A percentile compares a stretch with the other conserved stretches of the same genome.
phyloP scores from a whole-genome alignment of 2,797 vertebrate species.

The Argya squamiceps region DNA sequence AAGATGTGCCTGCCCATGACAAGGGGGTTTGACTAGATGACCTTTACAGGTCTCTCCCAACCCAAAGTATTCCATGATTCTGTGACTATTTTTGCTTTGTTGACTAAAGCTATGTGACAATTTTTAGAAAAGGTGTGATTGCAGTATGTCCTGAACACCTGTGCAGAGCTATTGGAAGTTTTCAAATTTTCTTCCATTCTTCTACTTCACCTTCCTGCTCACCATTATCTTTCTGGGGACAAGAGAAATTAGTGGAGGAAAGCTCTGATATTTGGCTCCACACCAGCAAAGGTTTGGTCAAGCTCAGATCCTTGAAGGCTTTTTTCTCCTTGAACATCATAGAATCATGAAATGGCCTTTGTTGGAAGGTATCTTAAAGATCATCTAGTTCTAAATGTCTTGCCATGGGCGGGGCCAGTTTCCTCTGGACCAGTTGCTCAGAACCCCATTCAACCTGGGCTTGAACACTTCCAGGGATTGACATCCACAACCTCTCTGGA shows the following conservation, averaged over 20 bases:
- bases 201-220: not conserved
- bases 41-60: not conserved
- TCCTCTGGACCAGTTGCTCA: not conserved
- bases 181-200: not conserved
- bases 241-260: not conserved
- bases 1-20: not conserved
- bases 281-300: not conserved
- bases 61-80: not conserved
- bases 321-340: not conserved
- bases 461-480: not conserved
- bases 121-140: not conserved
- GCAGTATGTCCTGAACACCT: not conserved
- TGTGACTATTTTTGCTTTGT: not conserved
- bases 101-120: not conserved
- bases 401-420: not conserved
- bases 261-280: not conserved
- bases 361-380: not conserved
- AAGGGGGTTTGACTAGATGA: fast-evolving
- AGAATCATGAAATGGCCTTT: not conserved
- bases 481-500: not conserved
- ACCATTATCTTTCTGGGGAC: not conserved
- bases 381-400: not conserved
- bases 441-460: not conserved
- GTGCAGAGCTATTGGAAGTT: not conserved
- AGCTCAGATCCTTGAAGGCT: not conserved